Evolutionary conservation across 1,140 invertebrate species (phyloP).

Genomic region (Drosophila ohnishii): DNA sequence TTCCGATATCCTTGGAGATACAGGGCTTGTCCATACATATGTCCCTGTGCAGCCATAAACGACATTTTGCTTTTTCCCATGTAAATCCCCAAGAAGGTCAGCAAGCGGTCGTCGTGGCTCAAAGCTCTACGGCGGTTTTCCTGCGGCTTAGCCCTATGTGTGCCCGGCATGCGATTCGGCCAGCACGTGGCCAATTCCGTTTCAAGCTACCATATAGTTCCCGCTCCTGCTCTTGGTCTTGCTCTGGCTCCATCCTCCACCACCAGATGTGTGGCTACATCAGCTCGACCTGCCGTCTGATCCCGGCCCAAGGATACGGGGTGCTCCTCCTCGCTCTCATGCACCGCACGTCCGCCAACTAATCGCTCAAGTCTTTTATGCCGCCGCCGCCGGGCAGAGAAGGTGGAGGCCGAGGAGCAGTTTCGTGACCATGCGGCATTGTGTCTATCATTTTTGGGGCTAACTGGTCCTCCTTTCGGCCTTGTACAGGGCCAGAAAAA

Average conservation of each 20-base stretch:
- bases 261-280: slow-evolving; percentile 1
- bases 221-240: background rate
- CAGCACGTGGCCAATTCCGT: slow-evolving; percentile 55
- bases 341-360: slow-evolving; percentile 71
- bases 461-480: background rate
- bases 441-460: slow-evolving; percentile 43
- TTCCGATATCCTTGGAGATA: slow-evolving; percentile 17
- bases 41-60: slow-evolving; percentile 43
- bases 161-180: slow-evolving; percentile 18
- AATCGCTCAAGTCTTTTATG: slow-evolving; percentile 80
- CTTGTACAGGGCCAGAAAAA: background rate
- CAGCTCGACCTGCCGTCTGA: slow-evolving; percentile 11
- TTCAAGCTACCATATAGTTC: background rate
- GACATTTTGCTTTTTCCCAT: slow-evolving; percentile 59
- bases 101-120: slow-evolving; percentile 46
- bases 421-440: slow-evolving; percentile 64
- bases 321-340: slow-evolving; percentile 44
- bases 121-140: slow-evolving; percentile 47
- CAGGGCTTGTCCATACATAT: slow-evolving; percentile 8
- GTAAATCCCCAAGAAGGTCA: slow-evolving; percentile 60
- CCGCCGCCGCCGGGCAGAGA: slow-evolving; percentile 18
- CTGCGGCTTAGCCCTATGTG: slow-evolving; percentile 43
- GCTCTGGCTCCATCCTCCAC: background rate
- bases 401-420: slow-evolving; percentile 30
- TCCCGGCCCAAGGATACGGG: slow-evolving; percentile 17